Conservation (phyloP, 92 coral and sea anemone species). For the Porites lobata region DNA sequence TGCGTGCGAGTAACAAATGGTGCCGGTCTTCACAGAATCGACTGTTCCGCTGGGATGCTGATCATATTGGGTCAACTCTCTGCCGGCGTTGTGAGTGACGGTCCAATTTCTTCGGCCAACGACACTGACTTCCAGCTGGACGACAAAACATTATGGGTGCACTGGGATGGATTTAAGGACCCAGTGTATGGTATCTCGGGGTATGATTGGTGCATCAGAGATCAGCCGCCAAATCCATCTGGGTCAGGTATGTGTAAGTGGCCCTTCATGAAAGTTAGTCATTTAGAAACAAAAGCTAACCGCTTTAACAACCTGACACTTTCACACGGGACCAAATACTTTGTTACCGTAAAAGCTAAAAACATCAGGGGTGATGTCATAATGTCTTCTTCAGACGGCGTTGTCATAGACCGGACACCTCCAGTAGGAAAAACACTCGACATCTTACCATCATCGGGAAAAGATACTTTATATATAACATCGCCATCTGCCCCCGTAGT, state of each 20-base stretch:
- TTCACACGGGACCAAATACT: slow-evolving; percentile 82
- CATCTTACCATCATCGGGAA: slow-evolving; percentile 79
- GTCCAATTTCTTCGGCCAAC: slow-evolving; percentile 54
- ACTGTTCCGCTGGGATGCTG: slow-evolving; percentile 79
- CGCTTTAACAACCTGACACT: slow-evolving; percentile 84
- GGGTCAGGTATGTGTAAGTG: slow-evolving; percentile 54
- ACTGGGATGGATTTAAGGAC: slow-evolving; percentile 87
- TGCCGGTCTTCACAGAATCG: slow-evolving; percentile 72
- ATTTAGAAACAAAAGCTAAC: slow-evolving; percentile 58
- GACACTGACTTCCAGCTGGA: slow-evolving; percentile 89
- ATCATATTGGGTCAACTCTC: slow-evolving; percentile 75
- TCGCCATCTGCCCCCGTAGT: slow-evolving; percentile 83
- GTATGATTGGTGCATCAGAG: slow-evolving; percentile 86
- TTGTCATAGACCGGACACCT: slow-evolving; percentile 84
- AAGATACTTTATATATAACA: slow-evolving; percentile 70
- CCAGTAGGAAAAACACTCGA: slow-evolving; percentile 68
- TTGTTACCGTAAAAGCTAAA: slow-evolving; percentile 76
- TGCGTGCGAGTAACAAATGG: slow-evolving; percentile 88
- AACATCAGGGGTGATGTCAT: slow-evolving; percentile 77
- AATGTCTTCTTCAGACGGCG: slow-evolving; percentile 87
- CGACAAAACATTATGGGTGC: slow-evolving; percentile 85
- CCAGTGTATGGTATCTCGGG: slow-evolving; percentile 72
- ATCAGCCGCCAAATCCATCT: slow-evolving; percentile 41
- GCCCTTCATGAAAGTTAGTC: slow-evolving; percentile 64
- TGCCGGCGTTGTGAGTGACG: slow-evolving; percentile 86